A percentile compares a stretch with the other conserved stretches of the same genome.
Evolutionary conservation across 2,113 vertebrate genomes (phyloP).

Genomic region (Etheostoma spectabile): DNA sequence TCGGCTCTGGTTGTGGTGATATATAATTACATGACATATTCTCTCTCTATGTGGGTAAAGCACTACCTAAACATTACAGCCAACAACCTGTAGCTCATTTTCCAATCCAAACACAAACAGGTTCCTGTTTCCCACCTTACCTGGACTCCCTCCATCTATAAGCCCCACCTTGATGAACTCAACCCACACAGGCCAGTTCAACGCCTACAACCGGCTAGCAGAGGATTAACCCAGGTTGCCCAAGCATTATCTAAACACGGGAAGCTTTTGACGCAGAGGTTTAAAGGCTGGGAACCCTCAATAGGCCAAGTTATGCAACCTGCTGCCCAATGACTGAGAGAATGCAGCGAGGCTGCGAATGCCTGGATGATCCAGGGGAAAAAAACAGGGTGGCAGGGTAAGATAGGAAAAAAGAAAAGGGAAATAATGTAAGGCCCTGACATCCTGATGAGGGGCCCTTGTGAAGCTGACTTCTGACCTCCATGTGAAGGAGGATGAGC

Average conservation of each 20-base stretch:
- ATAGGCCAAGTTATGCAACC: constrained; percentile 20
- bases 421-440: background rate
- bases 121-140: constrained; percentile 19
- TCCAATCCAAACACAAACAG: background rate
- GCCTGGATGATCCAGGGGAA: background rate
- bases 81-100: background rate
- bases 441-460: background rate
- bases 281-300: constrained; percentile 27
- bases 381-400: background rate
- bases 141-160: constrained; percentile 5
- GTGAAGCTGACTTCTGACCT: background rate
- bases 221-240: constrained; percentile 25
- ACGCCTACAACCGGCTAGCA: background rate
- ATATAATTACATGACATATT: no score
- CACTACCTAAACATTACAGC: no score
- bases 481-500: background rate
- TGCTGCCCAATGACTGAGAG: constrained; percentile 1
- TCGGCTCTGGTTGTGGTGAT: no score
- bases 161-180: constrained; percentile 8
- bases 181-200: constrained; percentile 6
- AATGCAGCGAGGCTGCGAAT: background rate
- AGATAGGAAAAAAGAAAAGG: background rate
- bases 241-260: constrained; percentile 48
- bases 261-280: constrained; percentile 10
- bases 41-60: no score